Evolutionary conservation across 2,888 invertebrate species (phyloP).

Genomic region (Ferdinandea cuprea): DNA sequence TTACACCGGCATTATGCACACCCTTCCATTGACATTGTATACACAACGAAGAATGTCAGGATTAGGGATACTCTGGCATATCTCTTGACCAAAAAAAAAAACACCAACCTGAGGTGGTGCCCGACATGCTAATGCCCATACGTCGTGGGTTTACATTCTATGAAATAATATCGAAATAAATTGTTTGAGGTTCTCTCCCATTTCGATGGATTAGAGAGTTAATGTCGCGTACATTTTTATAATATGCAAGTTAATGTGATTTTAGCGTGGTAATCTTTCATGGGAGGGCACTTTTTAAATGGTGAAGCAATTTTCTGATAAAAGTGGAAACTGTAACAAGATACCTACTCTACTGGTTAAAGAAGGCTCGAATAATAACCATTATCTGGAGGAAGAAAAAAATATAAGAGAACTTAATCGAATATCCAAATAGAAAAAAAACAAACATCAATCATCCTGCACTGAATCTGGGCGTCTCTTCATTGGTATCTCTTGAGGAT

Average conservation of each 20-base stretch:
- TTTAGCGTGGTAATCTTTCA: conserved; percentile 28
- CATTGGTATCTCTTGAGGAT: too few relatives aligned
- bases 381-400: too few relatives aligned
- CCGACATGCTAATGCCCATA: conserved; percentile 53
- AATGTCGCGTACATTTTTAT: conserved; percentile 59
- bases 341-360: too few relatives aligned
- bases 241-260: conserved; percentile 30
- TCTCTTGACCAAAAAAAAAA: conserved; percentile 1
- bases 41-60: conserved; percentile 44
- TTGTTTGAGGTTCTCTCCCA: background rate
- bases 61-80: conserved; percentile 42
- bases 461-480: too few relatives aligned
- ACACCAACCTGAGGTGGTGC: conserved; percentile 37
- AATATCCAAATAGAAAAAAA: too few relatives aligned
- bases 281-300: conserved; percentile 26
- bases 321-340: too few relatives aligned
- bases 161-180: background rate
- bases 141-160: conserved; percentile 23
- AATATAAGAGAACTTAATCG: too few relatives aligned
- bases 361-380: too few relatives aligned
- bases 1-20: conserved; percentile 65
- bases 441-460: too few relatives aligned
- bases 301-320: background rate
- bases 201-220: conserved; percentile 48
- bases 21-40: conserved; percentile 58